Conservation (phyloP, 1,140 invertebrate genomes). For the Oncopodura yosiiana region DNA sequence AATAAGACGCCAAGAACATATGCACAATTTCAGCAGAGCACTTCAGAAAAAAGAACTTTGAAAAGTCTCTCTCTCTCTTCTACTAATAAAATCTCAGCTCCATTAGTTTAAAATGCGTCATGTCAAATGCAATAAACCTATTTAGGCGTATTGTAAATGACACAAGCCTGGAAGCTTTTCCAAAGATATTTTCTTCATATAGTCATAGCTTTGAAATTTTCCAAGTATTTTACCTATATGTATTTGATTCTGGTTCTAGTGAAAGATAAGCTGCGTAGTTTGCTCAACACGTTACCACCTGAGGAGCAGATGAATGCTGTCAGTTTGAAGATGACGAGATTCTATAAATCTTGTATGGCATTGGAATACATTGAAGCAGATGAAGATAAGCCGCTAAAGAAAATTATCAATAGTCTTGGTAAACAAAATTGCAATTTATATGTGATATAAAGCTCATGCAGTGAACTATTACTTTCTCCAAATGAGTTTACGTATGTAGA, state of each 20-base stretch:
- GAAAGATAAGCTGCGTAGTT: slow-evolving; percentile 34
- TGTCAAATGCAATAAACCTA: background rate
- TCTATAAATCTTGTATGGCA: slow-evolving; percentile 43
- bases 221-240: background rate
- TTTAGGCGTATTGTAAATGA: background rate
- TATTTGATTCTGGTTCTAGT: slow-evolving; percentile 21
- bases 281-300: slow-evolving; percentile 39
- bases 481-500: too few species aligned
- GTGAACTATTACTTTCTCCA: too few species aligned
- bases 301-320: slow-evolving; percentile 37
- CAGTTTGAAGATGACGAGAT: slow-evolving; percentile 42
- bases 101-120: too few species aligned
- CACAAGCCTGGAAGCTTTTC: too few species aligned
- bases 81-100: background rate
- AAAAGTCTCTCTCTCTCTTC: background rate
- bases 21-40: too few species aligned
- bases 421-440: slow-evolving; percentile 13
- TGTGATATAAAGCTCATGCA: background rate
- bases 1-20: too few species aligned
- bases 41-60: too few species aligned
- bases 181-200: too few species aligned
- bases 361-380: slow-evolving; percentile 41
- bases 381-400: slow-evolving; percentile 37
- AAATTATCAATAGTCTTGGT: slow-evolving; percentile 41
- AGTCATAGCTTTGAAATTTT: slow-evolving; percentile 2